These are phyloP conservation scores for Muscicapa adusta DNA, from an alignment of 2,113 vertebrate genomes.

Conservation along the genomic window DNA sequence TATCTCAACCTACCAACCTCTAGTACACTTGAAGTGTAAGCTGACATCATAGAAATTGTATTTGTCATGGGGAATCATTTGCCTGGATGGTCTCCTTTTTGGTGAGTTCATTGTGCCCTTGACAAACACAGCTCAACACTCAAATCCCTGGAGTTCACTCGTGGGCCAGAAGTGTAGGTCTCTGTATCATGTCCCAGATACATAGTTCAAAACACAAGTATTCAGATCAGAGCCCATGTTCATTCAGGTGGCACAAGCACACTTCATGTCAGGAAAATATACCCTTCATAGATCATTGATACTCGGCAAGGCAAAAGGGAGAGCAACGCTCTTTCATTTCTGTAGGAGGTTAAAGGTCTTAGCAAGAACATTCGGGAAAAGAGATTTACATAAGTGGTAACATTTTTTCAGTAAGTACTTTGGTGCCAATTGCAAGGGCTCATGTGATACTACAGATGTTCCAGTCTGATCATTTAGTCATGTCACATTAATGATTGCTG, in stretches of 20 bases:
- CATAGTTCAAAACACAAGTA: background rate
- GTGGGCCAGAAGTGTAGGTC: background rate
- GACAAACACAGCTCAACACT: background rate
- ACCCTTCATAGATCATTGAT: background rate
- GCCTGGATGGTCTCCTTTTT: background rate
- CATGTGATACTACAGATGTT: background rate
- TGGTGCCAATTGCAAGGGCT: background rate
- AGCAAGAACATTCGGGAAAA: background rate
- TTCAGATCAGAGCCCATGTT: background rate
- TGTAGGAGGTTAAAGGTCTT: background rate
- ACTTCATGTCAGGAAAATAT: background rate
- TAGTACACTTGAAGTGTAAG: background rate
- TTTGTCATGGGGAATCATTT: background rate
- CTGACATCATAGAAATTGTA: background rate
- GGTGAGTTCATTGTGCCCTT: background rate
- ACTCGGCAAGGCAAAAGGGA: background rate
- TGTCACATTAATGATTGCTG: background rate
- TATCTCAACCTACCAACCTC: background rate
- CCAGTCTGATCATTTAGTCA: background rate
- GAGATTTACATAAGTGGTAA: background rate
- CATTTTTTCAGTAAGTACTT: background rate
- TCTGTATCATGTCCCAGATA: background rate
- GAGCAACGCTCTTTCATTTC: background rate
- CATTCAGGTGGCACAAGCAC: background rate
- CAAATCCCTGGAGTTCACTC: background rate